Evolutionary conservation across 2,888 invertebrate species (phyloP), one percentile per base, ranked within the genome.

Genomic region (Ophioninae sp.): DNA sequence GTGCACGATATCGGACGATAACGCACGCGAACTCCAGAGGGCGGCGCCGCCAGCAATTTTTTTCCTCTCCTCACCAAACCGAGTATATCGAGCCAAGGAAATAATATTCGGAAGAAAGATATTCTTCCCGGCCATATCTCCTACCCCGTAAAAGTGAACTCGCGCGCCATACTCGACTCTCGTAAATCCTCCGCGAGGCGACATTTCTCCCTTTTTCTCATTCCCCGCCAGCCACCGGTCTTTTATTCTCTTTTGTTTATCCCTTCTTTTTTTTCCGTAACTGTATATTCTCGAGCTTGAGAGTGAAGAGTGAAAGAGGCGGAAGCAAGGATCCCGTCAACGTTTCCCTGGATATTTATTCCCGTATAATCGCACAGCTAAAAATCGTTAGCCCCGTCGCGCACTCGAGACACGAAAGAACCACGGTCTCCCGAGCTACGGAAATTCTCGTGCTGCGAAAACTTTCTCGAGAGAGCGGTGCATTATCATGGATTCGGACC

Each of bases 391-490:
- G 61, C 67, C 65, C 17, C 37, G 72, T 73, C 77, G 77, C 51
- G 81, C 72, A 72, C 77, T 77, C 67, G 72, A 81, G 72, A 77
- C 72, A 71, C 79, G 64, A 30, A 72, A 65, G 72, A 63, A 67
- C 5, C 30, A 39, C 61, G 61, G 76, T 72, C 30, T 30, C 30
- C 30, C 30, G 30, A 30, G 30, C 30, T 30, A 51, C 64, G 67
- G 72, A 73, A 81, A 77, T 81, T 73, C 39, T 51, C 56, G 64
- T 80, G 75, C 69, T 75, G 80, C 69, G 37, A 56, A 44, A 68
- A 80, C 72, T 51, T 67, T 67, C 22, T n/a, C 6, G 20, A 59
- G 65, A 9, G 44, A 44, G 44, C 13, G 8, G 13, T 44, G 13
- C 13, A 13, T 44, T 44, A 44, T 44, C 13, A 9, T 30, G 30